Evolutionary conservation across 2,888 invertebrate species (phyloP).

Genomic region (Odontocolon sp.): DNA sequence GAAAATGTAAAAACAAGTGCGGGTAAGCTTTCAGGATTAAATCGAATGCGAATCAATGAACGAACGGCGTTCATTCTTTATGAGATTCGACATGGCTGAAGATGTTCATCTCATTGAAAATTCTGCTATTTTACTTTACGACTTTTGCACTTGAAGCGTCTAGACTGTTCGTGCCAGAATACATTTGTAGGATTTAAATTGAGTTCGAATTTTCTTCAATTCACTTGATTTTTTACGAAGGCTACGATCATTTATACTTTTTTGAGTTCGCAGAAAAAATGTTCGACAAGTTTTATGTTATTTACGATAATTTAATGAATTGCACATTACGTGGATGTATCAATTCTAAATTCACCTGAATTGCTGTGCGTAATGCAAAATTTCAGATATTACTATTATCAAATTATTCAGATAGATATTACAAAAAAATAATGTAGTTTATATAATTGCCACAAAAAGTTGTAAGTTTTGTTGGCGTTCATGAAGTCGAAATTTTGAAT

Average conservation of each 20-base stretch:
- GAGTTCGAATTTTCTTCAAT: background rate
- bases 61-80: slow-evolving; percentile 10
- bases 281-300: too few relatives aligned
- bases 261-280: too few relatives aligned
- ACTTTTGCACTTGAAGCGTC: background rate
- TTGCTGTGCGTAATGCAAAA: too few relatives aligned
- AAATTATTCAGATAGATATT: too few relatives aligned
- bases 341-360: too few relatives aligned
- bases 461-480: too few relatives aligned
- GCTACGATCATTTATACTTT: background rate
- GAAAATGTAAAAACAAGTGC: background rate
- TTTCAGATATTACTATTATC: too few relatives aligned
- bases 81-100: background rate
- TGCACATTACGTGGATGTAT: too few relatives aligned
- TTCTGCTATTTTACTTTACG: background rate
- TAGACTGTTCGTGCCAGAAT: background rate
- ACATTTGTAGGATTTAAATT: background rate
- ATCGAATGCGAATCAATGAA: slow-evolving; percentile 16
- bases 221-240: background rate
- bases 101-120: slow-evolving; percentile 1
- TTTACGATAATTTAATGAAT: too few relatives aligned
- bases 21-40: slow-evolving; percentile 9
- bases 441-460: too few relatives aligned
- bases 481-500: background rate
- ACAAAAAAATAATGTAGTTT: too few relatives aligned